Evolutionary conservation across 2,113 vertebrate species (phyloP), one percentile per base, ranked within the genome.

Genomic region (Blennius ocellaris): DNA sequence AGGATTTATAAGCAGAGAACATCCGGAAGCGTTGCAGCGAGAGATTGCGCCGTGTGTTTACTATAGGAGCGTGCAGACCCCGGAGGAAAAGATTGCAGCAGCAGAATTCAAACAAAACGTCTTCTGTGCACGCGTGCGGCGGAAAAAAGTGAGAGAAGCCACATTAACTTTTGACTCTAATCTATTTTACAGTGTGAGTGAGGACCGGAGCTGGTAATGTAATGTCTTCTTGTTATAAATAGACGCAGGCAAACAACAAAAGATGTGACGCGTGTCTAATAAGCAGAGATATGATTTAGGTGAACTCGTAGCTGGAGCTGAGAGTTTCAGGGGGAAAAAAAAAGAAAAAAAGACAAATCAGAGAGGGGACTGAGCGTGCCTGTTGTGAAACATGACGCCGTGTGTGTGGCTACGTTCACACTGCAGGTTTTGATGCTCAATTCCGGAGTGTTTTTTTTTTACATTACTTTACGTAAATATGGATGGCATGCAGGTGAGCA

Each of bases 31-130:
- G 14, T 48, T 72, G 15, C 38, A 36, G 41, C 66, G 50, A 59
- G 62, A 76, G 45, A 52, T 50, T 68, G 50, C 40, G 10, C 58
- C 69, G 50, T 16, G 69, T 50, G 43, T 80, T 81, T 51, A 68
- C 72, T 37, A 73, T 67, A 56, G 48, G 16, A 15, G 79, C 16
- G 56, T 62, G 54, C 14, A 40, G 63, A 69, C 59, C 59, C 80
- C 66, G 0, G 36, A 70, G 69, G 69, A 63, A 70, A 67, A 73
- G 55, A 85, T 85, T 82, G 76, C 39, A 69, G 38, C 38, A 66
- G 7, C 14, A 62, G 50, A 50, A 59, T 71, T 61, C 55, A 67
- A 47, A 67, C 66, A 69, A 51, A 81, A 70, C 36, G 65, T 80
- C 21, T 53, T 58, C 51, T 54, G 79, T 66, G 68, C 44, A 30